Conservation (phyloP, 64 coral and sea anemone species). For the Stylophora pistillata region DNA sequence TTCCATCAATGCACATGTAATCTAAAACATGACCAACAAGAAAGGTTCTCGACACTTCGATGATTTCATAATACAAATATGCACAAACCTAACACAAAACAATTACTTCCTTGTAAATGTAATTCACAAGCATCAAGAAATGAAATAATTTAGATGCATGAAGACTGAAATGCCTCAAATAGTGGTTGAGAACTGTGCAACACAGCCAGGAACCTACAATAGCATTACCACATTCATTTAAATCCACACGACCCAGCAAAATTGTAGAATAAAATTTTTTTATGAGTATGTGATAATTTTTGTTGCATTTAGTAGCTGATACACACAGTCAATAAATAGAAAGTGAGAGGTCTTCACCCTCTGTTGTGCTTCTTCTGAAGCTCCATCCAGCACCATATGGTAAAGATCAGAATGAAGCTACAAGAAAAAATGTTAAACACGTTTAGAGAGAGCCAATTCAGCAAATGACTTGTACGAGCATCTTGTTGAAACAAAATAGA, state of each 20-base stretch:
- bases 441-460: neutral
- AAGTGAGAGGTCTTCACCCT: constrained; percentile 84
- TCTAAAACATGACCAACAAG: neutral
- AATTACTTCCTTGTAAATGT: too few species aligned
- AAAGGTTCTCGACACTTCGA: neutral
- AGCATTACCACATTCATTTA: too few species aligned
- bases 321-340: constrained; percentile 90
- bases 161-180: too few species aligned
- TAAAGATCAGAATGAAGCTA: constrained; percentile 97
- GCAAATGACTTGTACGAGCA: neutral
- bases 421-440: neutral
- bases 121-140: too few species aligned
- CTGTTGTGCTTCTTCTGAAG: constrained; percentile 58
- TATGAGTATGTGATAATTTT: constrained; percentile 90
- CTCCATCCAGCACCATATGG: constrained; percentile 93
- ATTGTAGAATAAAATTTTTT: neutral
- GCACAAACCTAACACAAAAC: neutral
- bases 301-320: constrained; percentile 83
- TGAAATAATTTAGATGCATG: too few species aligned
- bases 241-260: neutral
- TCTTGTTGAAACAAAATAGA: neutral
- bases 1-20: too few species aligned
- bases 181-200: too few species aligned
- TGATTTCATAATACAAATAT: neutral
- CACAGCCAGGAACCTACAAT: too few species aligned